Evolutionary conservation across 2,797 vertebrate species (phyloP), one percentile per base, ranked within the genome.

Genomic region (Lithobates sylvaticus): DNA sequence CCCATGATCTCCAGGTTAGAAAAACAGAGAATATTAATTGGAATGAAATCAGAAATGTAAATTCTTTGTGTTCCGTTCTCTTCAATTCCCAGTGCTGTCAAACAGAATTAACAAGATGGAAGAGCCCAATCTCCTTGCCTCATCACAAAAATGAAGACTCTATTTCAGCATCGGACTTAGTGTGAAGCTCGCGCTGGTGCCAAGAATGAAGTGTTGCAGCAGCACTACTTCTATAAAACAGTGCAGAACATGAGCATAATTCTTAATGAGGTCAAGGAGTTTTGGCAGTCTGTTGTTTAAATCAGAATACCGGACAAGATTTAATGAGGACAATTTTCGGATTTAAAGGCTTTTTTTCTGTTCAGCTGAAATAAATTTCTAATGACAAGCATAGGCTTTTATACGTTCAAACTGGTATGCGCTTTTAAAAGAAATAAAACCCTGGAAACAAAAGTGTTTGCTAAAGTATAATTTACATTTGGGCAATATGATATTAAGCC

Each of bases 251-350:
- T 58, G 68, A 72, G 54, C 44, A 81, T 81, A 81, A 72, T 69
- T 54, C 32, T 58, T 81, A 81, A 81, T 81, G 78, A 81, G 78
- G 78, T 81, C 78, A 81, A 26, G 39, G 27, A 81, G 71, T 81
- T 70, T 47, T 81, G 78, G 78, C 78, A 81, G 78, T 29, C 78
- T 71, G 54, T 61, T 69, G 68, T 65, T 71, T 36, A 34, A n/a
- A 81, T 72, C 47, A 81, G 68, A 81, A 58, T 34, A 65, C 13
- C 50, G 21, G 21, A 23, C 42, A 50, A 54, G 47, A 81, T 21
- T 58, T 71, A 58, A 42, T 18, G 78, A 70, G 32, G 68, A 39
- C 10, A 7, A 15, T 70, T 79, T 32, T 64, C 10, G 27, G 16
- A 50, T 23, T 34, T n/a, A n/a, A 69, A 44, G 15, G 10, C 23